Percentiles rank a stretch among this genome's conserved stretches.
phyloP scores from a whole-genome alignment of 2,113 vertebrate genomes.

The Sinocyclocheilus grahami region DNA sequence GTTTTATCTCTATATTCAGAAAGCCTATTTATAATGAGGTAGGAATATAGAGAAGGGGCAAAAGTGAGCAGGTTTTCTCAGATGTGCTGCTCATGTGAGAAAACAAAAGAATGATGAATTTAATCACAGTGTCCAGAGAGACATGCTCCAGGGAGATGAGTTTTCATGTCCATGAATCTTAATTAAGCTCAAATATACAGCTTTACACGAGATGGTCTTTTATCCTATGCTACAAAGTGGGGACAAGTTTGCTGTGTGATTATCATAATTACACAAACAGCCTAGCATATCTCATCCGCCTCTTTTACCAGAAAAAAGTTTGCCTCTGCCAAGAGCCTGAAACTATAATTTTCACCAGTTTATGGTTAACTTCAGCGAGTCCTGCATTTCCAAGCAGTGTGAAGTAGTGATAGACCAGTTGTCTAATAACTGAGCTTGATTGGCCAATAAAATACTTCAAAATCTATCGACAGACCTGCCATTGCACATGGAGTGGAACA shows the following conservation, averaged over 20 bases:
- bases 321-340: neutral
- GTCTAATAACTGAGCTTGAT: neutral
- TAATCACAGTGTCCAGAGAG: slow-evolving; percentile 30
- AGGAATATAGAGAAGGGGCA: slow-evolving; percentile 16
- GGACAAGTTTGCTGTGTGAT: slow-evolving; percentile 30
- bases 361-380: neutral
- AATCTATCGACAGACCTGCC: no score
- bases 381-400: neutral
- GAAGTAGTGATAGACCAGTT: neutral
- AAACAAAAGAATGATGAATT: slow-evolving; percentile 32
- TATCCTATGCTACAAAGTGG: slow-evolving; percentile 7
- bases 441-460: no score
- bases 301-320: neutral
- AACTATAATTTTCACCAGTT: neutral
- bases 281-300: slow-evolving; percentile 5
- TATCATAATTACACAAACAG: slow-evolving; percentile 48
- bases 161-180: slow-evolving; percentile 42
- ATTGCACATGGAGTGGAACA: no score
- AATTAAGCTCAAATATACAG: slow-evolving; percentile 43
- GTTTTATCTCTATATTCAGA: slow-evolving; percentile 26
- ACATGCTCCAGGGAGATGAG: slow-evolving; percentile 23
- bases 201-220: slow-evolving; percentile 20
- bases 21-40: slow-evolving; percentile 42
- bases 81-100: slow-evolving; percentile 26
- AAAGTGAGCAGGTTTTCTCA: slow-evolving; percentile 26